Base-by-base conservation (phyloP, 1,140 invertebrate genomes). In the Andrena cerasifolii region DNA sequence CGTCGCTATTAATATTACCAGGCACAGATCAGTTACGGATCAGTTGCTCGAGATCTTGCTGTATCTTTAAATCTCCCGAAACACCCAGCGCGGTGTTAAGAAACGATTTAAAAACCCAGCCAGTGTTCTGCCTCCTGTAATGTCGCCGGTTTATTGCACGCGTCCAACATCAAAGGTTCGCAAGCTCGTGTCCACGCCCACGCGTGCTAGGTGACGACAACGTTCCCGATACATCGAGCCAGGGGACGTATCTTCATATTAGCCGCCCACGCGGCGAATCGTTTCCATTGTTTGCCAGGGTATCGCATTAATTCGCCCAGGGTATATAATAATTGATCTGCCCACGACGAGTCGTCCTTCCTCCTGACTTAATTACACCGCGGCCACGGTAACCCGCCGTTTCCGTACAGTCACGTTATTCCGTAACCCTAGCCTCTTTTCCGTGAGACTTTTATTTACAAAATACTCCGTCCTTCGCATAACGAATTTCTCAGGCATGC, bases 301-400 rank as follows among this genome's bases (percentile, higher is more conserved):
- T 61, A 66, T 80, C 78, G 78, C 59, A 80, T 80, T 80, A 77
- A 77, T 80, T 76, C 61, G 51, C 43, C n/a, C 26, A 72, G 45
- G 49, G 45, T 43, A 68, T 51, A 54, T 54, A 78, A 76, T 78
- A 65, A 80, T 77, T 78, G 66, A 47, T 80, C 73, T 56, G 21
- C 79, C 78, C 74, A 80, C 78, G 78, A 45, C 51, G 21, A 36
- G 28, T 33, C 18, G 43, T 6, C 62, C 40, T 18, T 49, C 47
- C 12, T 68, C 28, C 43, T 45, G 43, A 58, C 49, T 66, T 77
- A 79, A 75, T 79, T 79, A 51, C 51, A 47, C 56, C 16, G 12
- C 24, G 28, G 74, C 43, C 10, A 51, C 8, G n/a, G n/a, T 12
- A 26, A 40, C 36, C 49, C 49, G 31, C 21, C 8, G 5, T 49